Conservation (phyloP, 2,888 invertebrate genomes). For the Lissonota sp. region DNA sequence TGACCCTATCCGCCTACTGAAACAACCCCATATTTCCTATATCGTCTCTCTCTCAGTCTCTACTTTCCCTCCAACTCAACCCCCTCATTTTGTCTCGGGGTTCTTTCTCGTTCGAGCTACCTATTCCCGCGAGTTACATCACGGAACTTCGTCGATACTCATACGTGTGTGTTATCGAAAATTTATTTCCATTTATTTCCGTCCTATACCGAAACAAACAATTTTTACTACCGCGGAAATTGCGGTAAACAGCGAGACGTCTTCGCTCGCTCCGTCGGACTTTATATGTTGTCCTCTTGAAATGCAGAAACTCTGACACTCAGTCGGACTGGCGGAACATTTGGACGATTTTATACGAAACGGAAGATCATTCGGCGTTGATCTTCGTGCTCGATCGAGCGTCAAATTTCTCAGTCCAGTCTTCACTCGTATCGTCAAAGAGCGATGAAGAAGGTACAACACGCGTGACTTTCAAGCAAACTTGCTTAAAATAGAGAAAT, state of each 20-base stretch:
- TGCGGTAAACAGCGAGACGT: slow-evolving; percentile 12
- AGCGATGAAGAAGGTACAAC: not conserved
- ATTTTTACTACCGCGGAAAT: not conserved
- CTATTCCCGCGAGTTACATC: not conserved
- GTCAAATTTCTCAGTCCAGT: slow-evolving; percentile 53
- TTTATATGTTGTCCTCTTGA: not conserved
- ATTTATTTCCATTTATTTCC: slow-evolving; percentile 76
- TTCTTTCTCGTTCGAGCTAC: slow-evolving; percentile 9
- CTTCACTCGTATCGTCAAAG: slow-evolving; percentile 32
- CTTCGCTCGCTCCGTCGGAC: slow-evolving; percentile 3
- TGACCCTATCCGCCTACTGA: slow-evolving; percentile 73
- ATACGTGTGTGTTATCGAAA: slow-evolving; percentile 40
- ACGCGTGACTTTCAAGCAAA: too few species aligned
- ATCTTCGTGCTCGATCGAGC: slow-evolving; percentile 51
- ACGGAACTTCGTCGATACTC: not conserved
- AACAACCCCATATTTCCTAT: slow-evolving; percentile 72
- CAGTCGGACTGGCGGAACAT: slow-evolving; percentile 4
- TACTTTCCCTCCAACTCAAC: slow-evolving; percentile 13
- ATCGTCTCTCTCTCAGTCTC: slow-evolving; percentile 53
- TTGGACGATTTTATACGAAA: slow-evolving; percentile 35
- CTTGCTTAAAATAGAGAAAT: too few species aligned
- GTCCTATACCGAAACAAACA: slow-evolving; percentile 25
- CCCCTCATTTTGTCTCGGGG: slow-evolving; percentile 45
- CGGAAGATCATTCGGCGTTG: slow-evolving; percentile 60
- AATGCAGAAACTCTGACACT: slow-evolving; percentile 13